A percentile compares a stretch with the other conserved stretches of the same genome.
Conservation (phyloP, 2,797 vertebrate species). For the Rhabdophis nuchalis region DNA sequence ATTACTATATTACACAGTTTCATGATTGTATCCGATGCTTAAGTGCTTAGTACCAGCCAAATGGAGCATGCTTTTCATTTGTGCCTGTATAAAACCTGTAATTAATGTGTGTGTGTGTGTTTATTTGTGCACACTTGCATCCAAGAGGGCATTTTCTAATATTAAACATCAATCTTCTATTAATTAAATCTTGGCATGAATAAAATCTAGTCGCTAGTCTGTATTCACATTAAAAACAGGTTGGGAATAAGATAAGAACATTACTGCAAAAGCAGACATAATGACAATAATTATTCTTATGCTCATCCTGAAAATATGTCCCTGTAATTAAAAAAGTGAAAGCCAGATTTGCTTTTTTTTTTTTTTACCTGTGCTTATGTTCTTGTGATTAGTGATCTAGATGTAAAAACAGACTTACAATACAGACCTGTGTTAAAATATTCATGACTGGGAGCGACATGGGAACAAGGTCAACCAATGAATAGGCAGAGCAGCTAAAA, state of each 20-base stretch:
- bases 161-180: not conserved
- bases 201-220: not conserved
- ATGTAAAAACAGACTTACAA: not conserved
- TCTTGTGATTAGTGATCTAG: not conserved
- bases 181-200: slow-evolving; percentile 3
- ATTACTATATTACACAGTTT: not conserved
- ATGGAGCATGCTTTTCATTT: slow-evolving; percentile 6
- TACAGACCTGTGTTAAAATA: not conserved
- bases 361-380: not conserved
- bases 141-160: not conserved
- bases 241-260: not conserved
- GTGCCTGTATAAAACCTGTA: not conserved
- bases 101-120: not conserved
- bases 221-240: not conserved
- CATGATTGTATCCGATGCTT: not conserved
- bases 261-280: not conserved
- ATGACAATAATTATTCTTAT: not conserved
- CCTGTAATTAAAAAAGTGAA: not conserved
- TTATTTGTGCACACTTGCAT: not conserved
- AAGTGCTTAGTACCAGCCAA: not conserved
- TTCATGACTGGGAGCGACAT: too few relatives aligned
- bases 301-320: not conserved
- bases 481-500: too few relatives aligned
- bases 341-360: not conserved
- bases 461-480: too few relatives aligned